A percentile compares a stretch with the other conserved stretches of the same genome.
These are phyloP conservation scores for Drosophila punjabiensis DNA, from an alignment of 1,140 invertebrate genomes.

Conservation along the genomic window DNA sequence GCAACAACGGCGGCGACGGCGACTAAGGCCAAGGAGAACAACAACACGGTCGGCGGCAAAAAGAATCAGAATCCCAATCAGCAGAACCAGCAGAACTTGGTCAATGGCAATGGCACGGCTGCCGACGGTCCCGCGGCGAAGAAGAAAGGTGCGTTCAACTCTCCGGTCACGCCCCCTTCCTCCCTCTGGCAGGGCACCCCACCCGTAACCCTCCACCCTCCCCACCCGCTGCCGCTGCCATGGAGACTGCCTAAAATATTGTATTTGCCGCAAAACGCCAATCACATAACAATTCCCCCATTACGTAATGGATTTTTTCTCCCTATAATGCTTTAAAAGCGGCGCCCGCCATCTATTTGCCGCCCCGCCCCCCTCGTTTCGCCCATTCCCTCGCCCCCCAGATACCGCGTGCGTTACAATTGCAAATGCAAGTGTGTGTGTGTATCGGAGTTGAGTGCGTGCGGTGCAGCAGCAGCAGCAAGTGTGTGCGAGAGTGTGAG, in stretches of 20 bases:
- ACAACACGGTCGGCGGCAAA: slow-evolving; percentile 52
- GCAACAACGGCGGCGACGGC: slow-evolving; percentile 40
- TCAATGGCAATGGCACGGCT: slow-evolving; percentile 71
- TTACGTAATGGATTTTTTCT: slow-evolving; percentile 79
- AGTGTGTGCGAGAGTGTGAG: slow-evolving; percentile 31
- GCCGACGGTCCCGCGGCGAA: slow-evolving; percentile 55
- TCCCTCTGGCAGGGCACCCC: background rate
- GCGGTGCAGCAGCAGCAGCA: slow-evolving; percentile 14
- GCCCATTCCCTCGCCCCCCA: slow-evolving; percentile 35
- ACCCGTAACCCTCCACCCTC: background rate
- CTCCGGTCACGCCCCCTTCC: slow-evolving; percentile 17
- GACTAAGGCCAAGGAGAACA: slow-evolving; percentile 68
- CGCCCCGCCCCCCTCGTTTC: slow-evolving; percentile 30
- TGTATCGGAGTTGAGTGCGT: slow-evolving; percentile 28
- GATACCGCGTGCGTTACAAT: slow-evolving; percentile 73
- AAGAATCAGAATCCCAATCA: slow-evolving; percentile 65
- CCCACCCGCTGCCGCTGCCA: slow-evolving; percentile 9
- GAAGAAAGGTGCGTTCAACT: slow-evolving; percentile 79
- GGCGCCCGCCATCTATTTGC: slow-evolving; percentile 55
- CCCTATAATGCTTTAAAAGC: slow-evolving; percentile 73
- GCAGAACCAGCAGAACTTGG: slow-evolving; percentile 72
- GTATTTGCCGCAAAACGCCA: slow-evolving; percentile 41
- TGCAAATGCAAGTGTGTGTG: slow-evolving; percentile 56
- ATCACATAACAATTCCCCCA: slow-evolving; percentile 80
- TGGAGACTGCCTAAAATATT: slow-evolving; percentile 55